Base-by-base conservation (phyloP, 1,140 invertebrate species). In the Hyles vespertilio region DNA sequence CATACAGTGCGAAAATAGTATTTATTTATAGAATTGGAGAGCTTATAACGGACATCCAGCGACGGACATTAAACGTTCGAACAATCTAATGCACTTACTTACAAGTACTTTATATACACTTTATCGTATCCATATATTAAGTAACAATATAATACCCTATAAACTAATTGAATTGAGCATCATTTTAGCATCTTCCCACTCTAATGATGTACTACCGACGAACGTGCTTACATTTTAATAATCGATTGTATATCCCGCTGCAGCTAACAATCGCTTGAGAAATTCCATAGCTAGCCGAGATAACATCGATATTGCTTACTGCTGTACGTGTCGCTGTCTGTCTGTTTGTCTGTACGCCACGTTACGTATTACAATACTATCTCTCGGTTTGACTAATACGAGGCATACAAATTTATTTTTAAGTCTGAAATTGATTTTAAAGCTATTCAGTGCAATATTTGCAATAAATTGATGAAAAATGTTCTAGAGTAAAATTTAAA, bases 191-290 rank as follows among this genome's bases (percentile, higher is more conserved):
- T 51, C 56, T 32, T 52, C 40, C 32, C 49, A 51, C 46, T 40
- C 66, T 76, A 75, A 76, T 71, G 67, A 77, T 65, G 65, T 64
- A 76, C 71, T 72, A 77, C 70, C 61, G 72, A 69, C 59, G 70
- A 62, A 69, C 66, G 65, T 65, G 72, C 57, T 73, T 76, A 81
- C 74, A 77, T 77, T 79, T 80, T 74, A 77, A 77, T 79, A 77
- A 78, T 74, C 70, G 65, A 72, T 69, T 70, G 74, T 72, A 69
- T 63, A 72, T 70, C 62, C 61, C 55, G 47, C 59, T 61, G 59
- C 46, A 56, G 11, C 44, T 64, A 62, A 66, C 65, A 70, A 70
- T 70, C 65, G 65, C 48, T 73, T 64, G 59, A 65, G 67, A 67
- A 72, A 70, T 69, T 65, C 67, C 61, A 46, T 56, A 58, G 53